Percentiles rank a stretch among this genome's conserved stretches.
Conservation (phyloP, 2,113 vertebrate genomes). For the Rhinopomastus cyanomelas region DNA sequence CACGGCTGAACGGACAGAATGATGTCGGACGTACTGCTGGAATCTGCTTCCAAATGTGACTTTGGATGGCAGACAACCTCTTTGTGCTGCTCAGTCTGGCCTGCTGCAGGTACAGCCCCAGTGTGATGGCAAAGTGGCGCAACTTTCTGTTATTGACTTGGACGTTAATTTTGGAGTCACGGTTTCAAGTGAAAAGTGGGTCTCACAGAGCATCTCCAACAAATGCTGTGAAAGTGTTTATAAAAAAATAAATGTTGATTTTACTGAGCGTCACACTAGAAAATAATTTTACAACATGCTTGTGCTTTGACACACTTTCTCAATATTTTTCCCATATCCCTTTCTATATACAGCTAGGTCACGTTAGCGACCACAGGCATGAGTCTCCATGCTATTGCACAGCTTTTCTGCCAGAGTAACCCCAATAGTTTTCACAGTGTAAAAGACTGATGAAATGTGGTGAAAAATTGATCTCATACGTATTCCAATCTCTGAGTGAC, state of each 20-base stretch:
- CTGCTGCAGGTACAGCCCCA: background rate
- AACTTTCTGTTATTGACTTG: background rate
- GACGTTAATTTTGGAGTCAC: background rate
- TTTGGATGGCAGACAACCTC: background rate
- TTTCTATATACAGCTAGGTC: slow-evolving; percentile 31
- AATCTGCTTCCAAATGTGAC: background rate
- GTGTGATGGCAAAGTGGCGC: background rate
- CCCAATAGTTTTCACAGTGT: slow-evolving; percentile 22
- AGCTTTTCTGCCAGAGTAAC: slow-evolving; percentile 51
- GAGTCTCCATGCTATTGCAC: slow-evolving; percentile 42
- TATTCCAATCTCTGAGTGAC: slow-evolving; percentile 39
- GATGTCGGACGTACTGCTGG: background rate
- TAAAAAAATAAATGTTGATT: background rate
- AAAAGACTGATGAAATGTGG: slow-evolving; percentile 38
- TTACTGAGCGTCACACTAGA: background rate
- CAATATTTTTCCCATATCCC: background rate
- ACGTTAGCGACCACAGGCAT: slow-evolving; percentile 47
- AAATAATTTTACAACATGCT: background rate
- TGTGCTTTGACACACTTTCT: slow-evolving; percentile 24
- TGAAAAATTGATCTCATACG: slow-evolving; percentile 57
- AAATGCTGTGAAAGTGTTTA: background rate
- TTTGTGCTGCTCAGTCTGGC: background rate
- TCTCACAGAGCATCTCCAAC: background rate
- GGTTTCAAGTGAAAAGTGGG: background rate
- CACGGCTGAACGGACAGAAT: background rate